Evolutionary conservation across 23 tunicate genomes (phyloP), one percentile per base, ranked within the genome.

Genomic region (Trididemnum clinides): DNA sequence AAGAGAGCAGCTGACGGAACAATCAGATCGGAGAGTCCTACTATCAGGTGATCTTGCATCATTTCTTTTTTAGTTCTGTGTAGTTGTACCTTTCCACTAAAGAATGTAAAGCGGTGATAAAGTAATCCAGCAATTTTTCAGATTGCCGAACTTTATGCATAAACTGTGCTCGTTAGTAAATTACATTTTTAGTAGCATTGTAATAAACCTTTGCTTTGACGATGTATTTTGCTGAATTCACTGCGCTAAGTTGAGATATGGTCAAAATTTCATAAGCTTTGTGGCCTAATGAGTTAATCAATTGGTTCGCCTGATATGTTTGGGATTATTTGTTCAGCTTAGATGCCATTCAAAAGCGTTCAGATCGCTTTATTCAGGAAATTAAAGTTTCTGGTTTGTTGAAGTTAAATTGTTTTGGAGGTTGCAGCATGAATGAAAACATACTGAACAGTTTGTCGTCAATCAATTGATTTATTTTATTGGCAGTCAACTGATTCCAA

Each of bases 101-200:
- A 31, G 57, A 23, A 28, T 74, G 57, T 57, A 74, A 22, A 22
- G 28, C 36, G 34, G 57, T 36, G 19, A 74, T 74, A 31, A 74
- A 74, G n/a, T 37, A 22, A 18, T 31, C 57, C 26, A 38, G 18
- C 7, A 57, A 28, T 38, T 74, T 57, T n/a, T 37, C 21, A 2
- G 57, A 10, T 29, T 37, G 70, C 54, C 54, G 84, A 28, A 28
- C 39, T 78, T 71, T 26, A 5, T 22, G 35, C 54, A 28, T 78
- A 30, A 78, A 78, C 23, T 51, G 69, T 4, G 84, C 84, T 27
- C 84, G 71, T 23, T 78, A 70, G 23, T 25, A 78, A 5, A 78
- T 78, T 27, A 78, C 18, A 35, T 54, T 78, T 26, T 37, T 39
- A 6, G 54, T 34, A 22, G 37, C 69, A 36, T 51, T 20, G 31